Percentiles rank a stretch among this genome's conserved stretches.
These are phyloP conservation scores for Stegodyphus dumicola DNA, from an alignment of 1,140 invertebrate genomes.

Conservation along the genomic window DNA sequence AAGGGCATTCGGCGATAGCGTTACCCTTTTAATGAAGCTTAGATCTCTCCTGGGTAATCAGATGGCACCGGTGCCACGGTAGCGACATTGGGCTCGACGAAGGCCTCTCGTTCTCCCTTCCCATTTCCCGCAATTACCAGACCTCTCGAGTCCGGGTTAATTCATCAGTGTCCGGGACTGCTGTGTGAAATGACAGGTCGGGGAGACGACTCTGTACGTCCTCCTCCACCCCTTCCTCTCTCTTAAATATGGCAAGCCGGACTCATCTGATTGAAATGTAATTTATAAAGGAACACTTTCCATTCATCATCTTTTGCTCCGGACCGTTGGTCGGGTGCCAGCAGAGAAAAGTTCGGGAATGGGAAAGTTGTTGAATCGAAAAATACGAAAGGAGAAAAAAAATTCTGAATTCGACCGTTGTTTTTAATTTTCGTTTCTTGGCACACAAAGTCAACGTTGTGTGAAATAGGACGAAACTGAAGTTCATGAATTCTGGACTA, in stretches of 20 bases:
- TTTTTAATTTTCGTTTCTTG: too few relatives aligned
- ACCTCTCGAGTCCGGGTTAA: constrained; percentile 27
- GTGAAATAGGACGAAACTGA: too few relatives aligned
- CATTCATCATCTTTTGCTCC: constrained; percentile 46
- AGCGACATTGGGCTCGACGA: constrained; percentile 5
- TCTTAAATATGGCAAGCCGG: constrained; percentile 9
- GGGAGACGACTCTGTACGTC: not conserved
- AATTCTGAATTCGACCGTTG: too few relatives aligned
- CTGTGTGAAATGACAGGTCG: constrained; percentile 47
- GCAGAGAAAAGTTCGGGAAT: not conserved
- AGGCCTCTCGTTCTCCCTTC: constrained; percentile 5
- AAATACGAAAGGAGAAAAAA: too few relatives aligned
- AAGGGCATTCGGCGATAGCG: constrained; percentile 36
- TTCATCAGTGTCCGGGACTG: constrained; percentile 49
- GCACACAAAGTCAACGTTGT: too few relatives aligned
- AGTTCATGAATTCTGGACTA: too few relatives aligned
- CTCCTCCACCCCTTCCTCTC: not conserved
- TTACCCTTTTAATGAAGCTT: constrained; percentile 45
- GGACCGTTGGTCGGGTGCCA: constrained; percentile 26
- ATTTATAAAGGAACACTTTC: constrained; percentile 39
- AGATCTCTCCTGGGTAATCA: constrained; percentile 37
- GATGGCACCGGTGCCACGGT: constrained; percentile 23
- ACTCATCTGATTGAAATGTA: constrained; percentile 54
- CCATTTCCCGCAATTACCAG: constrained; percentile 28
- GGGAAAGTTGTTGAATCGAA: too few relatives aligned